Evolutionary conservation across 2,888 invertebrate genomes (phyloP), one percentile per base, ranked within the genome.

Genomic region (Eurytoma adleriae): DNA sequence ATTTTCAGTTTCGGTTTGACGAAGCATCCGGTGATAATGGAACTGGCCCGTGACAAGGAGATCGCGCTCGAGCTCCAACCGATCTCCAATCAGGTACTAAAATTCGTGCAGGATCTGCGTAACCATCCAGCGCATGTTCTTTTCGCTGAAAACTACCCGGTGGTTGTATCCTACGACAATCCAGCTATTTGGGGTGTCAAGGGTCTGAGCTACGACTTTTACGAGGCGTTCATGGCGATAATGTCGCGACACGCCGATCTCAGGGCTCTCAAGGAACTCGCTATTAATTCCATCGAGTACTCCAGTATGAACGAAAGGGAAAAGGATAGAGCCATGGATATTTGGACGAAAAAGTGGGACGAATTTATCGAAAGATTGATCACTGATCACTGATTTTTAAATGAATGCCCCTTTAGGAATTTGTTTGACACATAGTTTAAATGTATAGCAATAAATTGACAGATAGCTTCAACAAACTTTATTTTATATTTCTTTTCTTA

Each of bases 1-100:
- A 4, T 30, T 56, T 54, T 20, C 70, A 89, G 89, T 20, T 89
- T 94, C 83, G 95, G 95, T 0, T 87, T 96, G 52, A 88, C 92
- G 0, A 96, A 95, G 87, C 96, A 96, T 90, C 96, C 96, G 0
- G 83, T 92, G 40, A 89, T 96, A 0, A 87, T 95, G 86, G 90
- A 93, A 79, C 88, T 93, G 81, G 92, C 94, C 0, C 91, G 92
- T 77, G 90, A 92, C 54, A 91, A 91, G 14, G 91, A 93, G 54
- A 95, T 96, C 52, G 95, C 94, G 0, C 90, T 96, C 24, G 96
- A 96, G 91, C 92, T 96, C 0, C 95, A 94, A 89, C 95, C 96
- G 0, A 93, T 96, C 82, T 96, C 96, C 0, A 96, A 96, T 91
- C 93, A 95, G 87, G 94, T 92, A 16, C 89, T 96, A 50, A 93